A percentile compares a stretch with the other conserved stretches of the same genome.
These are phyloP conservation scores for Diarsia dahlii DNA, from an alignment of 2,888 invertebrate species.

Conservation along the genomic window DNA sequence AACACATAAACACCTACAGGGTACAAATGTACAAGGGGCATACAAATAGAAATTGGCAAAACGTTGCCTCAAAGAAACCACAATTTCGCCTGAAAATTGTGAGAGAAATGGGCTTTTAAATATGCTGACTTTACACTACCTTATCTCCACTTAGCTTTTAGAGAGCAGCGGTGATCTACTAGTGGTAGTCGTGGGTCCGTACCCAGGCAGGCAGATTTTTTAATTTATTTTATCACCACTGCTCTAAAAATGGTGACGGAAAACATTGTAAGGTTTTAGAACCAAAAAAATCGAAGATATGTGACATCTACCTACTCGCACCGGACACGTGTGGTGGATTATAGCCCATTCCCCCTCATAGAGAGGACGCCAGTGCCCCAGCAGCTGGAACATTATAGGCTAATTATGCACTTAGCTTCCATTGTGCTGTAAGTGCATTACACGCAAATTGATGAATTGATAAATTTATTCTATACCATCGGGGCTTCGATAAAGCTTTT, in stretches of 20 bases:
- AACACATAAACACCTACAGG: conserved; percentile 35
- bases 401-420: neutral
- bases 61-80: conserved; percentile 21
- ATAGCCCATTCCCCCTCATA: no score
- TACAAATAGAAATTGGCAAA: conserved; percentile 11
- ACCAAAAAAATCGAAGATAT: no score
- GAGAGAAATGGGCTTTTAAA: conserved; percentile 10
- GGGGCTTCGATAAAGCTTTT: neutral
- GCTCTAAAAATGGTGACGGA: no score
- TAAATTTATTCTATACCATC: neutral
- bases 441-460: neutral
- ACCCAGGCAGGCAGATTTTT: no score
- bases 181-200: no score
- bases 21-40: neutral
- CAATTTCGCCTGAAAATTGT: neutral
- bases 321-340: no score
- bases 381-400: no score
- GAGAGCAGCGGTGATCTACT: no score
- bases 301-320: no score
- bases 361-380: no score
- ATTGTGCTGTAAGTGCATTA: neutral
- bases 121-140: neutral
- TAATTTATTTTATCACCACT: no score
- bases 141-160: neutral
- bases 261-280: no score